These are phyloP conservation scores for Nasonia longicornis DNA, from an alignment of 1,140 invertebrate genomes.

Conservation along the genomic window DNA sequence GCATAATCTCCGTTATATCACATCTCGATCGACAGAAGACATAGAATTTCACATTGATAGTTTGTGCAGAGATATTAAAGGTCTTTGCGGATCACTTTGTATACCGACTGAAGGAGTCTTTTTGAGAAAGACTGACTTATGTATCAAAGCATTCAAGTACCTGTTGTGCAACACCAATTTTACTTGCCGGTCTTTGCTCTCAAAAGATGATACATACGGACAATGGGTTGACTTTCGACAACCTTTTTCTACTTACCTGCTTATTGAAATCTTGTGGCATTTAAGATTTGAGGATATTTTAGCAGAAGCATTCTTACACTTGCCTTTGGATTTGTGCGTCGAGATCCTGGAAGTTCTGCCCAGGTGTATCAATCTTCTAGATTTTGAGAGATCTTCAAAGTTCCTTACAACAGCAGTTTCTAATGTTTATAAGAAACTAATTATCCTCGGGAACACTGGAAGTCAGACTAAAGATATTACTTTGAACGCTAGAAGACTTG, in stretches of 20 bases:
- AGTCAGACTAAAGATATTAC: slow-evolving; percentile 49
- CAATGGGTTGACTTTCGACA: slow-evolving; percentile 61
- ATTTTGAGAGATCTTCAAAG: slow-evolving; percentile 51
- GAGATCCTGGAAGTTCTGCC: slow-evolving; percentile 57
- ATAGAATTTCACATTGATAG: slow-evolving; percentile 52
- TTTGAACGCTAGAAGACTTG: slow-evolving; percentile 48
- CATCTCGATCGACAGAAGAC: slow-evolving; percentile 56
- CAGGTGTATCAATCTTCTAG: slow-evolving; percentile 54
- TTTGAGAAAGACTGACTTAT: slow-evolving; percentile 43
- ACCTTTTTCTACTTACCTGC: slow-evolving; percentile 61
- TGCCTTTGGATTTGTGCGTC: slow-evolving; percentile 60
- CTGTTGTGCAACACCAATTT: slow-evolving; percentile 63
- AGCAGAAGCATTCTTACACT: slow-evolving; percentile 55
- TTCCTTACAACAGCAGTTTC: slow-evolving; percentile 48
- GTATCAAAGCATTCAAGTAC: slow-evolving; percentile 55
- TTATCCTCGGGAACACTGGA: slow-evolving; percentile 47
- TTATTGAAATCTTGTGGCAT: slow-evolving; percentile 60
- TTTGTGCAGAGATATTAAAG: slow-evolving; percentile 49
- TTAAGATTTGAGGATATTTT: slow-evolving; percentile 60
- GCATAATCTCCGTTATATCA: slow-evolving; percentile 51
- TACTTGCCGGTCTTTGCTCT: slow-evolving; percentile 53
- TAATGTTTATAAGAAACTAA: slow-evolving; percentile 54
- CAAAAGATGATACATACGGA: slow-evolving; percentile 55
- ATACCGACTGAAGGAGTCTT: slow-evolving; percentile 42
- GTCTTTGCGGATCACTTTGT: slow-evolving; percentile 45